These are phyloP conservation scores for Lycorma delicatula DNA, from an alignment of 1,140 invertebrate species.

Conservation along the genomic window DNA sequence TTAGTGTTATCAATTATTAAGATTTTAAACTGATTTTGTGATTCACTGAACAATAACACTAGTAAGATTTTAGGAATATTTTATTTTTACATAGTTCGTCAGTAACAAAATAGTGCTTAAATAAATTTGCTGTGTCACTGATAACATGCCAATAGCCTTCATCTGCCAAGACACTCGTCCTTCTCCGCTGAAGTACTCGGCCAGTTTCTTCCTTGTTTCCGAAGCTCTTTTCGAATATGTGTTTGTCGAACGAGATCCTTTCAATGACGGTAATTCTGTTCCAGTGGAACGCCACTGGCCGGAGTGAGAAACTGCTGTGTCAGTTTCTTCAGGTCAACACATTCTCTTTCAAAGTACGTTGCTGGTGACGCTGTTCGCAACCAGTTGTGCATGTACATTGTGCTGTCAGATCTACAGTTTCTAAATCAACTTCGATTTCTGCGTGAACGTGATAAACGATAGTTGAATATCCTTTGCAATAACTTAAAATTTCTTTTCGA, in stretches of 20 bases:
- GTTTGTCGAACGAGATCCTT: conserved; percentile 2
- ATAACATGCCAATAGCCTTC: conserved; percentile 7
- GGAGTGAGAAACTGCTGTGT: not conserved
- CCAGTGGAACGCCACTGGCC: conserved; percentile 2
- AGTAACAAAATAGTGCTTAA: too few species aligned
- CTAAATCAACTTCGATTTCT: conserved; percentile 29
- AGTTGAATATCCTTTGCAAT: conserved; percentile 36
- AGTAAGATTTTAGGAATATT: too few species aligned
- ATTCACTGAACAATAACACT: too few species aligned
- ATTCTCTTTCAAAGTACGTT: conserved; percentile 4
- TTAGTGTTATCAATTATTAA: too few species aligned
- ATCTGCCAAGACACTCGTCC: conserved; percentile 4
- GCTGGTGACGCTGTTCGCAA: conserved; percentile 10
- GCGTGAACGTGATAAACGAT: conserved; percentile 28
- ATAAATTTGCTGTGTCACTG: too few species aligned
- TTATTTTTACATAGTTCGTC: too few species aligned
- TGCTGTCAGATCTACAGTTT: conserved; percentile 22
- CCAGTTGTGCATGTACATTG: conserved; percentile 22
- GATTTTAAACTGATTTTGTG: too few species aligned
- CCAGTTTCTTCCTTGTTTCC: conserved; percentile 5
- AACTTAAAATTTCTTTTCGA: conserved; percentile 19
- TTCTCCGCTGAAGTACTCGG: conserved; percentile 1
- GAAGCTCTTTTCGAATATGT: not conserved
- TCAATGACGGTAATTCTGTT: conserved; percentile 7
- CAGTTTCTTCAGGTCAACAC: conserved; percentile 5